phyloP scores from a whole-genome alignment of 2,888 invertebrate species.

The Calameuta filiformis region DNA sequence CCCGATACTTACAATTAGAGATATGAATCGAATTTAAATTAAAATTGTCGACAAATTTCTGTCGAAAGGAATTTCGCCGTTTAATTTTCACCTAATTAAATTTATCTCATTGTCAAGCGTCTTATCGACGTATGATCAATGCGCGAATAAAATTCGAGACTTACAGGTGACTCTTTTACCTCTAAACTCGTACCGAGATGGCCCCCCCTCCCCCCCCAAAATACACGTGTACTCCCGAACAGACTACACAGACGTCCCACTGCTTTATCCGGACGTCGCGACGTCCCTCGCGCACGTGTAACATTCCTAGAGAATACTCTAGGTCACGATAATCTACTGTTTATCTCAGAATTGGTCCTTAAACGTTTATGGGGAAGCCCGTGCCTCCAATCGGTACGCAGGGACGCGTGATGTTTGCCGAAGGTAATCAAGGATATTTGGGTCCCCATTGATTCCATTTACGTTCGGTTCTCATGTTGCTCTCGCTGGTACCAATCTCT shows the following conservation, averaged over 20 bases:
- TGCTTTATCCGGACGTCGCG: not conserved
- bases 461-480: not conserved
- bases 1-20: constrained; percentile 30
- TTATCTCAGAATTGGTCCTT: not conserved
- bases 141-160: too few relatives aligned
- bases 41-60: constrained; percentile 55
- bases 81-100: constrained; percentile 46
- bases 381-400: not conserved
- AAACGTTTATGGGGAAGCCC: not conserved
- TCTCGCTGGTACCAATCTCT: constrained; percentile 19
- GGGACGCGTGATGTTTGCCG: not conserved
- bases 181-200: too few relatives aligned
- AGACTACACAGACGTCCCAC: not conserved
- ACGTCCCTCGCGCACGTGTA: not conserved
- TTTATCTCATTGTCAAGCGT: constrained; percentile 25
- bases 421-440: constrained; percentile 3
- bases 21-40: constrained; percentile 58
- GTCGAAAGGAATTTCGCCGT: constrained; percentile 41
- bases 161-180: too few relatives aligned
- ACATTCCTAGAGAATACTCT: not conserved
- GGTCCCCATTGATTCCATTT: constrained; percentile 4
- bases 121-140: constrained; percentile 11
- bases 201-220: too few relatives aligned
- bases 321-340: not conserved
- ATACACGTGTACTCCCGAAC: not conserved